These are phyloP conservation scores for Esperia sulphurella DNA, from an alignment of 2,888 invertebrate species.

Conservation along the genomic window DNA sequence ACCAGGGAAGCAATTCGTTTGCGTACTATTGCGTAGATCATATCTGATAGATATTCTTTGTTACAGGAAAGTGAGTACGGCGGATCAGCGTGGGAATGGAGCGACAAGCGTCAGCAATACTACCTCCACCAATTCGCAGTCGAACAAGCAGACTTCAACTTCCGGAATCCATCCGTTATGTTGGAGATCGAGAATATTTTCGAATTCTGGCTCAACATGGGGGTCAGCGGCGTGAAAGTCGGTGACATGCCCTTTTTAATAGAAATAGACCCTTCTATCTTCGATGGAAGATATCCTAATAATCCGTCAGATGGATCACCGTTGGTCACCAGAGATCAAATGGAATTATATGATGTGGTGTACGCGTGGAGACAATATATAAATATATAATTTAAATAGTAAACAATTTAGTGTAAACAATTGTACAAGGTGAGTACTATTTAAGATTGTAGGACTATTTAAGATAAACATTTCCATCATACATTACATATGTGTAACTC, in stretches of 20 bases:
- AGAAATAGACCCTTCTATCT: slow-evolving; percentile 74
- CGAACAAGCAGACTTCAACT: slow-evolving; percentile 84
- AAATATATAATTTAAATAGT: too few relatives aligned
- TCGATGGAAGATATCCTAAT: slow-evolving; percentile 58
- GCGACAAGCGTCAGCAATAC: slow-evolving; percentile 79
- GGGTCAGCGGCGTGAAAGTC: slow-evolving; percentile 87
- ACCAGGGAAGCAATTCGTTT: too few relatives aligned
- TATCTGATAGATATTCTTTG: too few relatives aligned
- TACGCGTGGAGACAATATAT: too few relatives aligned
- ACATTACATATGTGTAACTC: too few relatives aligned
- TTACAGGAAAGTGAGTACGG: slow-evolving; percentile 76
- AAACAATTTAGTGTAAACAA: too few relatives aligned
- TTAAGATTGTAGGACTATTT: too few relatives aligned
- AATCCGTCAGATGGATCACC: too few relatives aligned
- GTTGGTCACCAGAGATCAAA: too few relatives aligned
- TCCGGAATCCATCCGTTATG: slow-evolving; percentile 75
- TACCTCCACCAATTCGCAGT: slow-evolving; percentile 84
- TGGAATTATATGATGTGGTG: slow-evolving; percentile 75
- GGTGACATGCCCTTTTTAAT: slow-evolving; percentile 81
- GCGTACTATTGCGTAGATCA: too few relatives aligned
- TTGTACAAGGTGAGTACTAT: too few relatives aligned
- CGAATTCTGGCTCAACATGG: slow-evolving; percentile 85
- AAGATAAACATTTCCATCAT: too few relatives aligned
- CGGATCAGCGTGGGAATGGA: slow-evolving; percentile 85
- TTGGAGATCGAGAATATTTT: slow-evolving; percentile 80